These are phyloP conservation scores for Hapalemur alaotrensis DNA, from an alignment of 2,797 vertebrate genomes.

Conservation along the genomic window DNA sequence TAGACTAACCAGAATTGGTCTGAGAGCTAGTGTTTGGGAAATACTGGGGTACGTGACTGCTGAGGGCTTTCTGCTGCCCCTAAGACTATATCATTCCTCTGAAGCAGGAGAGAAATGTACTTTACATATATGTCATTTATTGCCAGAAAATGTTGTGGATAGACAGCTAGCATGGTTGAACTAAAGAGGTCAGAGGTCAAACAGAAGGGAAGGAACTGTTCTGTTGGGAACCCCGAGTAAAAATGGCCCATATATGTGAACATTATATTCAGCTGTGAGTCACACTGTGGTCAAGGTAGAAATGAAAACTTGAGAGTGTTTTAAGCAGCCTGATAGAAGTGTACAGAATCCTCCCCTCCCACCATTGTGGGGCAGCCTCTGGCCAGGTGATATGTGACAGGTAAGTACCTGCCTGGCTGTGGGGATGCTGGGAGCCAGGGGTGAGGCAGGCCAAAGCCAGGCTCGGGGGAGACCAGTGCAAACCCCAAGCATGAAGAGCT, in stretches of 20 bases:
- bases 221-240: neutral
- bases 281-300: neutral
- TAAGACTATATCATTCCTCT: neutral
- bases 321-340: neutral
- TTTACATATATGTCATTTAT: neutral
- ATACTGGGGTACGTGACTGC: neutral
- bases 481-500: neutral
- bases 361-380: neutral
- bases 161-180: neutral
- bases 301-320: neutral
- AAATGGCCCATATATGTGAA: neutral
- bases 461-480: neutral
- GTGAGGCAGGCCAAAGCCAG: neutral
- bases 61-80: neutral
- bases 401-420: neutral
- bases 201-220: neutral
- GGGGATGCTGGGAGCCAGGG: neutral
- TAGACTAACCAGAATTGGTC: neutral
- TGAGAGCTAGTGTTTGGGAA: neutral
- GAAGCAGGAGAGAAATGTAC: neutral
- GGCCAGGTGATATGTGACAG: neutral
- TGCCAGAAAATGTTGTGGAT: neutral
- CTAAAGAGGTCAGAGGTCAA: neutral
- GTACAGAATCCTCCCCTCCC: neutral
- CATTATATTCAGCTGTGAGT: neutral